These are phyloP conservation scores for Hemibagrus guttatus DNA, from an alignment of 2,797 vertebrate species.

Conservation along the genomic window DNA sequence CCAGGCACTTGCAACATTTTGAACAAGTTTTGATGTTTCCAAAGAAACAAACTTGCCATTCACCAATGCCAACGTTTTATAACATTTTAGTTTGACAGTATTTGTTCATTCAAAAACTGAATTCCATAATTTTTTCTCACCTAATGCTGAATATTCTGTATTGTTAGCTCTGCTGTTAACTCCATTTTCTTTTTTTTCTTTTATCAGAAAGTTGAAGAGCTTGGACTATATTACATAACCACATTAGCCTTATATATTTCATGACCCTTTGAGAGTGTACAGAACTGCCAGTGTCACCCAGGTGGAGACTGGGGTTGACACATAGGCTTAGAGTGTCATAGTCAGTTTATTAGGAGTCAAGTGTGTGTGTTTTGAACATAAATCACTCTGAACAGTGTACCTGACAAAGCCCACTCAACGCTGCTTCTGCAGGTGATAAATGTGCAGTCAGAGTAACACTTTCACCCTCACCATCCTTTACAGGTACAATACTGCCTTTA, in stretches of 20 bases:
- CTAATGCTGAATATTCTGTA: not conserved
- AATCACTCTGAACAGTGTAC: slow-evolving; percentile 43
- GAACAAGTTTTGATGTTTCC: not conserved
- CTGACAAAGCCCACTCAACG: slow-evolving; percentile 12
- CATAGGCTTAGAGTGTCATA: not conserved
- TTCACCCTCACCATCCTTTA: slow-evolving; percentile 7
- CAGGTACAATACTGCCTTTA: not conserved
- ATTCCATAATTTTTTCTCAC: not conserved
- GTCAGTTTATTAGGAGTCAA: slow-evolving; percentile 8
- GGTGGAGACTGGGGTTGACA: not conserved
- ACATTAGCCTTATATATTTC: not conserved
- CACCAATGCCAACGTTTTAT: not conserved
- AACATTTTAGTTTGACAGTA: not conserved
- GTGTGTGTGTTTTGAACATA: slow-evolving; percentile 21
- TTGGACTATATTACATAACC: not conserved
- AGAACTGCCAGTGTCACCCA: not conserved
- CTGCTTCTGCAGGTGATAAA: slow-evolving; percentile 47
- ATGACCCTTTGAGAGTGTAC: not conserved
- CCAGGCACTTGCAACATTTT: no score
- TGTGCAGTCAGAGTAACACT: slow-evolving; percentile 31
- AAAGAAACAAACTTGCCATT: not conserved
- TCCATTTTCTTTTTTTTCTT: not conserved
- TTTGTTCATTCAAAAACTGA: not conserved
- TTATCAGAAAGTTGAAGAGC: not conserved
- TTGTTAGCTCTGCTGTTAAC: not conserved